Conservation (phyloP, 2,888 invertebrate species). For the Xylota segnis region DNA sequence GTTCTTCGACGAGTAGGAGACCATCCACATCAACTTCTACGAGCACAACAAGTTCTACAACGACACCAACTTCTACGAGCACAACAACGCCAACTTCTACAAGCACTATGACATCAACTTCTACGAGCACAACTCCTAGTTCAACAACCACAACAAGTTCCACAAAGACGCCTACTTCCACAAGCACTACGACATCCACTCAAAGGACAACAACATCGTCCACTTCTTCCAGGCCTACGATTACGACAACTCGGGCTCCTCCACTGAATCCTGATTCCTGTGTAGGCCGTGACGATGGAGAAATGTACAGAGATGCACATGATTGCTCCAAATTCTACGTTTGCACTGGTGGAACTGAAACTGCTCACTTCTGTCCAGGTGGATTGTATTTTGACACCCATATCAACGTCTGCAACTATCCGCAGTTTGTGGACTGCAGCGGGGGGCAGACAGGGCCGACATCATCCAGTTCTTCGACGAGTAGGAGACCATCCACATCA, state of each 20-base stretch:
- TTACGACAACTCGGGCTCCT: not conserved
- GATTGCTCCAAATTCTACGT: constrained; percentile 9
- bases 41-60: not conserved
- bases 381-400: constrained; percentile 7
- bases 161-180: not conserved
- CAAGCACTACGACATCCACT: not conserved
- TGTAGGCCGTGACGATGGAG: not conserved
- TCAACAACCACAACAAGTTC: too few species aligned
- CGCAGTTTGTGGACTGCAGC: not conserved
- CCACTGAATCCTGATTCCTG: not conserved
- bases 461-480: too few species aligned
- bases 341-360: not conserved
- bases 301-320: not conserved
- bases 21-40: not conserved
- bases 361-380: not conserved
- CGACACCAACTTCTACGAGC: not conserved
- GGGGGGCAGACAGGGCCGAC: not conserved
- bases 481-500: not conserved
- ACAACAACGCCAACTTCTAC: not conserved
- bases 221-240: not conserved
- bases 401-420: not conserved
- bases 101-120: not conserved
- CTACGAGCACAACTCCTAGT: not conserved
- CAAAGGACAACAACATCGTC: not conserved
- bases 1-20: not conserved